Percentiles rank a stretch among this genome's conserved stretches.
Conservation (phyloP, 2,113 vertebrate genomes). For the Myotis davidii region DNA sequence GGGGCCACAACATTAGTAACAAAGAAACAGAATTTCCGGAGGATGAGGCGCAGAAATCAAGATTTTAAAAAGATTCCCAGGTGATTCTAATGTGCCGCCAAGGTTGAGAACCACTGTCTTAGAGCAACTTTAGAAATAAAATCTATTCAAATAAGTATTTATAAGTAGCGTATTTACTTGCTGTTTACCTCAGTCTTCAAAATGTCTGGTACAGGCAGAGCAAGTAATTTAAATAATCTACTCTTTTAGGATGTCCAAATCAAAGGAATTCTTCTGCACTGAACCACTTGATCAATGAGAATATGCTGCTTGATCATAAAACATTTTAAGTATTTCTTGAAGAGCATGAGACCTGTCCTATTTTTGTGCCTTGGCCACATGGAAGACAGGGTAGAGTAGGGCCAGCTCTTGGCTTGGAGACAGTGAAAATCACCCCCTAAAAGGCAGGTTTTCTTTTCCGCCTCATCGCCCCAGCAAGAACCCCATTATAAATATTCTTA, state of each 20-base stretch:
- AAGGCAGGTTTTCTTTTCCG: background rate
- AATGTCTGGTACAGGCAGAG: background rate
- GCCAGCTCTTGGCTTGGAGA: background rate
- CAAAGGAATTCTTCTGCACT: background rate
- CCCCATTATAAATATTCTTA: background rate
- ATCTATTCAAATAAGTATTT: background rate
- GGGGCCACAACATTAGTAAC: too few relatives aligned
- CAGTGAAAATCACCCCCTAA: background rate
- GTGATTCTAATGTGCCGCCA: too few relatives aligned
- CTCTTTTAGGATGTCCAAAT: background rate
- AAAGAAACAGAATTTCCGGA: too few relatives aligned
- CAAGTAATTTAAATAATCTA: conserved; percentile 29
- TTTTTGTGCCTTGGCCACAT: background rate
- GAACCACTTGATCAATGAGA: background rate
- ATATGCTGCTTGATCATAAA: conserved; percentile 3
- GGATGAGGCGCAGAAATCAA: too few relatives aligned
- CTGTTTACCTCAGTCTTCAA: conserved; percentile 18
- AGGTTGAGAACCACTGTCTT: background rate
- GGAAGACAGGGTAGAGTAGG: background rate
- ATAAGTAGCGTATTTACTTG: conserved; percentile 42
- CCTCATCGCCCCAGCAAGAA: background rate
- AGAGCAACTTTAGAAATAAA: background rate
- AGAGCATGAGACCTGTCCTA: background rate
- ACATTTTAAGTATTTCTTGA: background rate
- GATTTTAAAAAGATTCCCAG: too few relatives aligned